Evolutionary conservation across 2,888 invertebrate genomes (phyloP).

Genomic region (Melipona bicolor): DNA sequence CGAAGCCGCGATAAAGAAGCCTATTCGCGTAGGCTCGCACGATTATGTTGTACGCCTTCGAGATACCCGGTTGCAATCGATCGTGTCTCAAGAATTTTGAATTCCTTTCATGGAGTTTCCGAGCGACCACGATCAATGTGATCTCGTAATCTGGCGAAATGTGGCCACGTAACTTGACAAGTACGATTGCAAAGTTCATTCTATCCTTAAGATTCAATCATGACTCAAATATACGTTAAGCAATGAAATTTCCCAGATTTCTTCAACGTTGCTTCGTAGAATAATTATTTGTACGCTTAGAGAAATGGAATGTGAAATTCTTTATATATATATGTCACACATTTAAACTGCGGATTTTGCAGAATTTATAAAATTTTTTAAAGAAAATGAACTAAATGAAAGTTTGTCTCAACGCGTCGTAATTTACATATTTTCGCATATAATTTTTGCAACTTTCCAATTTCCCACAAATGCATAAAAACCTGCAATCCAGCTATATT

Average conservation of each 20-base stretch:
- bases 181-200: neutral
- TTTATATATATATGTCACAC: too few species aligned
- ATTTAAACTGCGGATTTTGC: too few species aligned
- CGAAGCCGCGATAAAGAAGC: slow-evolving; percentile 28
- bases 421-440: too few species aligned
- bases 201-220: neutral
- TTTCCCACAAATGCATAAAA: too few species aligned
- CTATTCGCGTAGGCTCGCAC: neutral
- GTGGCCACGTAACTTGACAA: neutral
- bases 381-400: too few species aligned
- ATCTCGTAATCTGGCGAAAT: neutral
- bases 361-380: too few species aligned
- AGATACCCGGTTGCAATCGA: neutral
- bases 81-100: slow-evolving; percentile 1
- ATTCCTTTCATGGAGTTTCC: slow-evolving; percentile 20
- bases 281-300: neutral
- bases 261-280: neutral
- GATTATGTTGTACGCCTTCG: neutral
- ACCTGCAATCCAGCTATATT: too few species aligned
- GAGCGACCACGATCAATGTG: neutral
- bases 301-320: neutral
- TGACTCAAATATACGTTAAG: neutral
- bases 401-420: too few species aligned
- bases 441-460: too few species aligned
- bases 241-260: neutral